Conservation (phyloP, 2,797 vertebrate genomes). For the Gymnoscopelus braueri region DNA sequence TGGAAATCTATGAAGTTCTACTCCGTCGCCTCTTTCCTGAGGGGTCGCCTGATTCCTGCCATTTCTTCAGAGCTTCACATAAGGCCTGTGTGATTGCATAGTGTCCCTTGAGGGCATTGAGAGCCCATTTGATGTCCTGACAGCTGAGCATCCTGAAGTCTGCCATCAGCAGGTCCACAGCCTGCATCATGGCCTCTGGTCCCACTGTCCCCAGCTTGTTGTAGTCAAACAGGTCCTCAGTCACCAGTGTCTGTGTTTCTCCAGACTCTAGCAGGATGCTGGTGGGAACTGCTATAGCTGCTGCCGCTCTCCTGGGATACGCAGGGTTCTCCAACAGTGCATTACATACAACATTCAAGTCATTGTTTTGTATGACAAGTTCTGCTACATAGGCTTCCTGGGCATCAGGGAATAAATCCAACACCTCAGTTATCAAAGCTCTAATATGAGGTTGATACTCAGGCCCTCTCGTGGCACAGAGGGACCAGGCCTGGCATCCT, state of each 20-base stretch:
- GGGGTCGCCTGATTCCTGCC: conserved; percentile 91
- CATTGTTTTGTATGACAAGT: conserved; percentile 84
- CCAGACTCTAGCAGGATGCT: conserved; percentile 93
- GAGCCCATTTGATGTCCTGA: conserved; percentile 97
- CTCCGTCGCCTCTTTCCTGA: conserved; percentile 90
- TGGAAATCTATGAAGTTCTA: conserved; percentile 94
- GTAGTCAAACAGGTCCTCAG: conserved; percentile 93
- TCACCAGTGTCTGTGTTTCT: conserved; percentile 88
- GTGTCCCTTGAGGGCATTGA: conserved; percentile 97
- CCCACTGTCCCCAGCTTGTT: conserved; percentile 85
- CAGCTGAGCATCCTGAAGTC: conserved; percentile 98
- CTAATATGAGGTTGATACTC: conserved; percentile 53
- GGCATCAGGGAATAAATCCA: conserved; percentile 94
- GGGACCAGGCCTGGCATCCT: conserved; percentile 85
- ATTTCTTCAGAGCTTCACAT: conserved; percentile 96
- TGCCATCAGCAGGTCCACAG: conserved; percentile 94
- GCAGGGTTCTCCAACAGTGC: conserved; percentile 94
- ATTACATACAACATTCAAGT: conserved; percentile 92
- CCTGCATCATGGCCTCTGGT: conserved; percentile 89
- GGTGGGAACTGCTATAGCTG: conserved; percentile 83
- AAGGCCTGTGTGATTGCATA: conserved; percentile 99
- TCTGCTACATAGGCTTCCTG: conserved; percentile 91
- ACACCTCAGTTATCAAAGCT: conserved; percentile 79
- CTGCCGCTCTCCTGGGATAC: conserved; percentile 88
- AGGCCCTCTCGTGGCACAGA: conserved; percentile 75